Evolutionary conservation across 2,797 vertebrate genomes (phyloP), one percentile per base, ranked within the genome.

Genomic region (Thaleichthys pacificus): DNA sequence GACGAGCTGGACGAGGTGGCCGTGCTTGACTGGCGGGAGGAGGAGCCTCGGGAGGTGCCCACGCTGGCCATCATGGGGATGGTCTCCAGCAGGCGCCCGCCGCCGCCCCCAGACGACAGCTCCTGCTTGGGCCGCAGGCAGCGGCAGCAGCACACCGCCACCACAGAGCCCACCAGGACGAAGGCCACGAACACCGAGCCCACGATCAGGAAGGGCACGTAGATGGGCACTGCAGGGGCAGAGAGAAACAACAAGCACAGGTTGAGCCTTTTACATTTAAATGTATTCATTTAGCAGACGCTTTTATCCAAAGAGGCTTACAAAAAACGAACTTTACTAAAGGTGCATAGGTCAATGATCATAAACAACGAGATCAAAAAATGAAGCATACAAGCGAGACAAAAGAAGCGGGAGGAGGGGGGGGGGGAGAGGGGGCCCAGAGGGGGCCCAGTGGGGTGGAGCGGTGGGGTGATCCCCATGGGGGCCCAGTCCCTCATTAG

Each of bases 51-150:
- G 0, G 97, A 98, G 11, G 95, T 95, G 84, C 94, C 94, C 73
- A 92, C 91, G 5, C 93, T 97, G 5, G 97, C 93, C 90, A 99
- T 99, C 98, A 99, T 99, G 57, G 98, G 98, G 79, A 99, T 98
- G 2, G 98, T 96, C 85, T 99, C 98, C 88, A 98, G 85, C 78
- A 98, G 90, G 71, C 96, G 94, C 7, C 94, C 81, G 0, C 94
- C 87, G 21, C 94, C 94, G 80, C 94, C 89, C 60, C 93, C 94
- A 35, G 96, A 93, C 14, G 96, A 93, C 0, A 94, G 95, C 60
- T 98, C 97, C 87, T 97, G 97, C 79, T 99, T 99, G 68, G 98
- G 98, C n/a, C 96, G 92, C 47, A 99, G 93, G 83, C 98, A 99
- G 21, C 94, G 91, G 89, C 98, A 99, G 91, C 98, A 99, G 84